phyloP scores from a whole-genome alignment of 2,113 vertebrate species.

The Paraplagusia blochii region DNA sequence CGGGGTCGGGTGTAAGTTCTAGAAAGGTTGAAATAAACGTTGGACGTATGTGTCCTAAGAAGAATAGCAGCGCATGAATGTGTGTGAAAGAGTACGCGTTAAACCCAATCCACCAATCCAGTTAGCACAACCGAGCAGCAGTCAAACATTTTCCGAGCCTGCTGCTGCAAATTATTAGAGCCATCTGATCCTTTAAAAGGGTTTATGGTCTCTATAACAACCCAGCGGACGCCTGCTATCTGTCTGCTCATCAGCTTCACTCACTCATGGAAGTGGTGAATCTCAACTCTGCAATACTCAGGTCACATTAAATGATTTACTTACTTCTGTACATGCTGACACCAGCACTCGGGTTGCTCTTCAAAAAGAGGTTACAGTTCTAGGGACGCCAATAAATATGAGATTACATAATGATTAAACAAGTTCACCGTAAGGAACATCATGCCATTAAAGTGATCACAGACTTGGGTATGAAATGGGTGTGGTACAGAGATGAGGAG shows the following conservation, averaged over 20 bases:
- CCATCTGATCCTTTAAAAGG: slow-evolving; percentile 42
- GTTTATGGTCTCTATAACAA: slow-evolving; percentile 14
- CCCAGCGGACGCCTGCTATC: slow-evolving; percentile 13
- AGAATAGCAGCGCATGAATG: neutral
- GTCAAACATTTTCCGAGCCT: slow-evolving; percentile 7
- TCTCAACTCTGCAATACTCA: neutral
- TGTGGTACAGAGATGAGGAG: too few species aligned
- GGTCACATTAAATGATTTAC: neutral
- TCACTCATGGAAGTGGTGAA: neutral
- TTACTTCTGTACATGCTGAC: neutral
- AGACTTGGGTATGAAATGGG: too few species aligned
- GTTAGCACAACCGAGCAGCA: slow-evolving; percentile 2
- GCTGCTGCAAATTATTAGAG: slow-evolving; percentile 20
- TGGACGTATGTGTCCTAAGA: too few species aligned
- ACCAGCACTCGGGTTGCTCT: neutral
- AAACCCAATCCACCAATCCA: neutral
- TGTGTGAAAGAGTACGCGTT: neutral
- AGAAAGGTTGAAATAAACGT: too few species aligned
- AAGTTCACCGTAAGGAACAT: neutral
- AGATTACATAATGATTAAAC: neutral
- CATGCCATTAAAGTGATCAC: too few species aligned
- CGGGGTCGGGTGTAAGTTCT: too few species aligned
- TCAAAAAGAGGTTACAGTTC: neutral
- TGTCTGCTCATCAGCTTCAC: slow-evolving; percentile 2
- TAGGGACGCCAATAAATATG: neutral